phyloP scores from a whole-genome alignment of 2,888 invertebrate genomes.

The Zhuqinia jingwanae region DNA sequence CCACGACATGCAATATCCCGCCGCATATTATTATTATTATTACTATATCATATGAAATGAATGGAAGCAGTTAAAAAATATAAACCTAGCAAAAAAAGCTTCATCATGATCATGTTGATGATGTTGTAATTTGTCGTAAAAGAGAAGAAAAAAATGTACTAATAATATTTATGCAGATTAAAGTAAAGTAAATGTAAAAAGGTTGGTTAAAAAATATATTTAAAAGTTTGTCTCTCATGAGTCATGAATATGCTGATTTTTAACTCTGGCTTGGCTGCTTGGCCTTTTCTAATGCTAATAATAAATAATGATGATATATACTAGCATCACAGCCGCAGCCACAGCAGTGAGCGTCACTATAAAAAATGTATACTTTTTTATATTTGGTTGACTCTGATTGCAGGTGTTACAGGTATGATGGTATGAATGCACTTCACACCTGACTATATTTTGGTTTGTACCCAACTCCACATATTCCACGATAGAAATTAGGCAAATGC shows the following conservation, averaged over 20 bases:
- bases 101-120: neutral
- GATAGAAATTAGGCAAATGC: neutral
- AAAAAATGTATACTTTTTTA: too few species aligned
- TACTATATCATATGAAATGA: too few species aligned
- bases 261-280: slow-evolving; percentile 13
- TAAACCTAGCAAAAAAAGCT: too few species aligned
- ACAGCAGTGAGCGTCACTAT: too few species aligned
- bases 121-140: slow-evolving; percentile 53
- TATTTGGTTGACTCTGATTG: too few species aligned
- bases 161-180: slow-evolving; percentile 20
- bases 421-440: too few species aligned
- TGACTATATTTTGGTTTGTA: neutral
- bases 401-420: too few species aligned
- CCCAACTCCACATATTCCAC: too few species aligned
- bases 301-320: neutral
- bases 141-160: neutral
- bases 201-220: neutral
- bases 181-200: slow-evolving; percentile 27
- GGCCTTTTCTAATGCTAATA: slow-evolving; percentile 26
- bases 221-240: neutral
- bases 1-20: slow-evolving; percentile 2
- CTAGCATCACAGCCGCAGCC: too few species aligned
- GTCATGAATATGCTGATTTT: slow-evolving; percentile 64
- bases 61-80: too few species aligned
- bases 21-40: too few species aligned